phyloP scores from a whole-genome alignment of 2,113 vertebrate genomes.

The Potamarius usumacintae region DNA sequence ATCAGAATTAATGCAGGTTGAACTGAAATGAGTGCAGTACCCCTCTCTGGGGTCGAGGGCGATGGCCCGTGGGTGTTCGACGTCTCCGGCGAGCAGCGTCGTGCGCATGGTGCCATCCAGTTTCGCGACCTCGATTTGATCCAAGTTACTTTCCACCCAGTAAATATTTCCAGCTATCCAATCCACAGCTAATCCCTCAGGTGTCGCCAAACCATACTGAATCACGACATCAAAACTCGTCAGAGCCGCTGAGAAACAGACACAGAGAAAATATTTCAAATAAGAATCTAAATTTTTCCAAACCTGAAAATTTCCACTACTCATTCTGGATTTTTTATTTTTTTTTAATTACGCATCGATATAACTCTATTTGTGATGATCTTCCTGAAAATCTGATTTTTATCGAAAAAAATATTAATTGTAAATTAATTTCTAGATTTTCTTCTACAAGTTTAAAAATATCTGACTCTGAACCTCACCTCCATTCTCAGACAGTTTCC shows the following conservation, averaged over 20 bases:
- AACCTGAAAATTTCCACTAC: background rate
- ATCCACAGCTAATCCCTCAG: conserved; percentile 93
- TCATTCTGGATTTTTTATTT: too few species aligned
- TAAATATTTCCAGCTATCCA: conserved; percentile 99
- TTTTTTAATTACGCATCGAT: too few species aligned
- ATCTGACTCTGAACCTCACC: conserved; percentile 67
- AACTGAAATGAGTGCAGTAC: conserved; percentile 61
- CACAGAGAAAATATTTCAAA: background rate
- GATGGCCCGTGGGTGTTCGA: conserved; percentile 93
- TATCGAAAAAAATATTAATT: background rate
- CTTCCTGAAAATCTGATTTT: background rate
- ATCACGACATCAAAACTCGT: conserved; percentile 97
- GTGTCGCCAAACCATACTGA: conserved; percentile 92
- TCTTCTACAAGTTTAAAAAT: background rate
- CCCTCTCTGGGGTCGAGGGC: conserved; percentile 93
- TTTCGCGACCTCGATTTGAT: conserved; percentile 97
- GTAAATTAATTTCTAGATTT: background rate
- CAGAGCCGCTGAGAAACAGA: conserved; percentile 58
- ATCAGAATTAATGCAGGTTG: background rate
- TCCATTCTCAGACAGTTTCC: conserved; percentile 91
- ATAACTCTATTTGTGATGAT: background rate
- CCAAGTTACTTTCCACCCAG: conserved; percentile 98
- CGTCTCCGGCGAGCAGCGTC: conserved; percentile 91
- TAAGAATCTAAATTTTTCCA: background rate
- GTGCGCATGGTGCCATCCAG: conserved; percentile 92